Base-by-base conservation (phyloP, 2,797 vertebrate genomes). In the Anguilla obscura region DNA sequence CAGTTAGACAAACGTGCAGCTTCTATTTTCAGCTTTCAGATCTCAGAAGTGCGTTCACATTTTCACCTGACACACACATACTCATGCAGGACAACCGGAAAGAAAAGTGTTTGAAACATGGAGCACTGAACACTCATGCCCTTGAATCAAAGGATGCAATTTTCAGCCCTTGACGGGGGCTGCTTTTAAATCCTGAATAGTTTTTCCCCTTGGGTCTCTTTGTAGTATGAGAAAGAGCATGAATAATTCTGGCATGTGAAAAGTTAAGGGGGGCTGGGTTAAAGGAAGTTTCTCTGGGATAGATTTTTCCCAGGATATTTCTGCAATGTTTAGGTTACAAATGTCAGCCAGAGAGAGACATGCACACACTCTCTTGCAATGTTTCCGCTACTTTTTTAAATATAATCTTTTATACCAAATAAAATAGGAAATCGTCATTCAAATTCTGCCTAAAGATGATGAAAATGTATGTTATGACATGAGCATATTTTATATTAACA, bases 11-110 rank as follows among this genome's bases (percentile, higher is more conserved):
- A 85, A 85, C 9, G 52, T 56, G 50, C 12, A 14, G 52, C 14
- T 33, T 85, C 83, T 85, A 85, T 84, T 84, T 48, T 83, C 36
- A 82, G 79, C 79, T n/a, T 52, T 58, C 48, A 85, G 54, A 54
- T 60, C 84, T 60, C 52, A 85, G 84, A 36, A 85, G 84, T 60
- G 54, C 56, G 60, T 85, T 85, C 30, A 58, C 2, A 27, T 33
- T 85, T 60, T 40, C 84, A 85, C 56, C 56, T 85, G 52, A 52
- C 30, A 14, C 54, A 58, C 56, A 21, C 30, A 24, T 58, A 36
- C 3, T 21, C 40, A n/a, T 10, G 40, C 45, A 45, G 27, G 52
- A 56, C 84, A 60, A 50, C 10, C 12, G 18, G 54, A 85, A 54
- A 60, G 84, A 2, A 60, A 85, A 60, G 50, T 58, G 54, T 60